Base-by-base conservation (phyloP, 2,113 vertebrate genomes). In the Cavia aperea region DNA sequence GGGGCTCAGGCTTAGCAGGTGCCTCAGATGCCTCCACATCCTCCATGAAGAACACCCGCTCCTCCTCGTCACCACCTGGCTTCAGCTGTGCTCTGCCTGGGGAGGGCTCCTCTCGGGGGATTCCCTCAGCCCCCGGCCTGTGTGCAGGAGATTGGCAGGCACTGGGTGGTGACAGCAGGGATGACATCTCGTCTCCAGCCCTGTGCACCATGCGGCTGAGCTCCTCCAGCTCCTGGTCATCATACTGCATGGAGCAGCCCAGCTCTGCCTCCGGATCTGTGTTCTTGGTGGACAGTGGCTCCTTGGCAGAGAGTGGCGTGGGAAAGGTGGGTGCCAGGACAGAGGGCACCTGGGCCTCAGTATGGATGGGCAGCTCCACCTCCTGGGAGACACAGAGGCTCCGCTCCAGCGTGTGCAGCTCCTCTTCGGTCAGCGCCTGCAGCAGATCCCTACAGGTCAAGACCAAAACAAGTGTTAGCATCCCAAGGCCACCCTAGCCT, bases 191-290 rank as follows among this genome's bases (percentile, higher is more conserved):
- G 21, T 99, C 98, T 10, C 99, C 99, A 0, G 99, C 99, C 68
- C 98, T 98, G 95, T 99, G 98, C 13, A 99, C 99, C 99, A 99
- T 98, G 96, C 99, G 98, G 94, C 98, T 99, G 94, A 99, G 98
- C 97, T 99, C 98, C 95, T 99, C 99, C 90, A 99, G 97, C 95
- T 99, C 99, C 97, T 99, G 99, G 84, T 99, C 98, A 15, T 99
- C 99, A 2, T 99, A 99, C 97, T 99, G 99, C 99, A 99, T 99
- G 84, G 99, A 99, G 97, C 99, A 99, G 83, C 99, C 99, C 96
- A 99, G 98, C 87, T 99, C 99, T 0, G 97, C 97, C 88, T 99
- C 98, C 0, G 97, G 92, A 88, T 95, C 95, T 78, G 98, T 97
- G 83, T 98, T 97, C 96, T 98, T 98, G 75, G 96, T 93, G 0